Evolutionary conservation across 2,113 vertebrate genomes (phyloP), one percentile per base, ranked within the genome.

Genomic region (Oophaga pumilio): DNA sequence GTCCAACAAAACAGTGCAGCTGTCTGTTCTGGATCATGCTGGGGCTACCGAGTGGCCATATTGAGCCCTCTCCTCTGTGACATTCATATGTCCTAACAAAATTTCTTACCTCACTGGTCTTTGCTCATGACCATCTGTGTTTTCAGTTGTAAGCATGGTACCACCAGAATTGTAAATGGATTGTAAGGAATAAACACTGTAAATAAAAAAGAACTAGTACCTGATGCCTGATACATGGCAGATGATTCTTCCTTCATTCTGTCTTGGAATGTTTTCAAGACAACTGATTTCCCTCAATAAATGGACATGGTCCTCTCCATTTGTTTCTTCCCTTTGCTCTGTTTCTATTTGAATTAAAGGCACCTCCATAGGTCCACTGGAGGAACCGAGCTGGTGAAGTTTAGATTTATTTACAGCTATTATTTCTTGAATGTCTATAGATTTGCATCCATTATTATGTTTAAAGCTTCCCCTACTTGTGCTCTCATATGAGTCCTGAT

Each of bases 341-440:
- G 91, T 92, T 94, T 99, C 97, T 87, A 99, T 98, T 87, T 99
- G 98, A 92, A 99, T 99, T 89, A 99, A 93, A 88, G 98, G 98
- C 76, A 99, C 97, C 89, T 97, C 96, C 92, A 97, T 96, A 6
- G 92, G 93, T 62, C 93, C 92, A 53, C 89, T 91, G 15, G 85
- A 84, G 88, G 15, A 43, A 89, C 87, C 53, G 84, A 28, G 24
- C 84, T 90, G 90, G 73, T 81, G 89, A 78, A 83, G 80, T 60
- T 89, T 59, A 22, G 84, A 82, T 11, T 89, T 91, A 13, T 73
- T 62, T 74, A 89, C 89, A 0, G 74, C 87, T 17, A 87, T 69
- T 0, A 14, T 56, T 52, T 94, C 90, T 22, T 89, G 95, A 84
- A 94, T 91, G 15, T 91, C 92, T 82, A 88, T 90, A 50, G 92